Evolutionary conservation across 2,113 vertebrate genomes (phyloP).

Genomic region (Cryptotis parvus): DNA sequence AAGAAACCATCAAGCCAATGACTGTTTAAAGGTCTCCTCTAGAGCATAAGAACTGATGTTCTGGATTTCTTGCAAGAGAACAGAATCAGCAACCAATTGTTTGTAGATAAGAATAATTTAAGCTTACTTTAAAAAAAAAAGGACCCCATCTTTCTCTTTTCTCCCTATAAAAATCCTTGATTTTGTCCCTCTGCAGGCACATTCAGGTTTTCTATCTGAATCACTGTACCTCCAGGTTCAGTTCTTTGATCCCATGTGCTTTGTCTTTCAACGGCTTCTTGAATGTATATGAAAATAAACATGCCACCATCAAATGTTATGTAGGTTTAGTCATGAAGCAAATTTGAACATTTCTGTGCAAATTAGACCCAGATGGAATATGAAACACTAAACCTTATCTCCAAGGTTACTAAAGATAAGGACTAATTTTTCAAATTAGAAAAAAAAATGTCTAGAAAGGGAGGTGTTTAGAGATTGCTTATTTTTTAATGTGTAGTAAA

Average conservation of each 20-base stretch:
- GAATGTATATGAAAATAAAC: neutral
- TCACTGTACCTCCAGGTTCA: neutral
- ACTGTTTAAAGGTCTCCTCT: neutral
- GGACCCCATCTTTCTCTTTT: neutral
- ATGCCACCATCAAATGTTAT: neutral
- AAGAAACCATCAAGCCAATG: neutral
- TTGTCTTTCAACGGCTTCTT: neutral
- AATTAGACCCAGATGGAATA: slow-evolving; percentile 1
- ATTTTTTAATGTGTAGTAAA: slow-evolving; percentile 47
- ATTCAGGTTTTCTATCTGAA: neutral
- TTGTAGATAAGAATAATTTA: neutral
- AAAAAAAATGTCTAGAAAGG: slow-evolving; percentile 32
- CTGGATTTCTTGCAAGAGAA: neutral
- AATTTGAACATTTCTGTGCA: slow-evolving; percentile 35
- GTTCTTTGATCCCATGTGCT: neutral
- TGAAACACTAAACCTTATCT: neutral
- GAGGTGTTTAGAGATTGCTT: slow-evolving; percentile 42
- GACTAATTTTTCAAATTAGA: neutral
- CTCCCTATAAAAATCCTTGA: neutral
- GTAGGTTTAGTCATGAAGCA: neutral
- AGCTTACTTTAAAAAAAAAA: too few relatives aligned
- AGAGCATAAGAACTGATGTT: neutral
- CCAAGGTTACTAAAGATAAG: neutral
- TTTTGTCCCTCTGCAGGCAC: neutral
- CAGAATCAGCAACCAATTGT: neutral